Evolutionary conservation across 2,113 vertebrate genomes (phyloP), one percentile per base, ranked within the genome.

Genomic region (Crotalus tigris): DNA sequence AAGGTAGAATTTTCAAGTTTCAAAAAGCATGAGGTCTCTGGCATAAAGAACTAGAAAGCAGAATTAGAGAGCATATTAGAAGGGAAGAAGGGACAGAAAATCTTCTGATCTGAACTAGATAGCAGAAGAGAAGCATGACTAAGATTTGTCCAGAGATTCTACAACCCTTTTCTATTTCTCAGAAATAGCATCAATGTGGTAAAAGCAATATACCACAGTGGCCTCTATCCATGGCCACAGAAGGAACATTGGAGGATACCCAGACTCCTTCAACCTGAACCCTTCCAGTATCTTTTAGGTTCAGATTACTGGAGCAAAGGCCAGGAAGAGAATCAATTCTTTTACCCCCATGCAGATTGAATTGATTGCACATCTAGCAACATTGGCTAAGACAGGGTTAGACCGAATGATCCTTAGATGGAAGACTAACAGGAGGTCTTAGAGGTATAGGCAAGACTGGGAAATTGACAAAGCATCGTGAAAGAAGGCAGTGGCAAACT

Each of bases 11-110:
- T 98, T 5, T 89, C 23, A 26, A 58, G 39, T 1, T 46, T 5
- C 0, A 87, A 69, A 17, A 93, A 95, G 94, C 98, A 98, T 94
- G 95, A 94, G 5, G 97, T 92, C 90, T 95, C 96, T 2, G 97
- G 97, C 51, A 97, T 93, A 94, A 99, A 98, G 92, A 98, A 92
- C 98, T 99, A 94, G 21, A 11, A 91, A 54, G 75, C n/a, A 85
- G 92, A 59, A 54, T 93, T 75, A 93, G 29, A 81, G 59, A 88
- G 7, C 3, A 33, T 9, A 33, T 61, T 49, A 58, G 19, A 91
- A 85, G 39, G 1, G 26, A 69, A 26, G 13, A 10, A 11, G 24
- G 39, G 26, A 49, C 21, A 33, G 33, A 55, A 55, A 88, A 19
- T 10, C 19, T 7, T 23, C 33, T 21, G 19, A 58, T 54, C 21